phyloP scores from a whole-genome alignment of 2,113 vertebrate genomes.

The Gadus macrocephalus region DNA sequence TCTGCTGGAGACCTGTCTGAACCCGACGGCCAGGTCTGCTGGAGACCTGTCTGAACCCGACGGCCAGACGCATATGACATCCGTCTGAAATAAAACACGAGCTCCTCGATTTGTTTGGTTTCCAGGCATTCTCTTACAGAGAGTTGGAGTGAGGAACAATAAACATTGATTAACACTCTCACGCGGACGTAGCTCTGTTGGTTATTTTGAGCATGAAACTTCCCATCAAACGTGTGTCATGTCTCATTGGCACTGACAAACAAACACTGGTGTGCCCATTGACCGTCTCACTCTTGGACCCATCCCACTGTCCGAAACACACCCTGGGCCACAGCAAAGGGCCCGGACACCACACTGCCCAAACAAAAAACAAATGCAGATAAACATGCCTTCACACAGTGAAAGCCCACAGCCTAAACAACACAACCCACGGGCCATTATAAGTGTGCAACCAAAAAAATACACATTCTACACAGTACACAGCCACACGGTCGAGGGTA shows the following conservation, averaged over 20 bases:
- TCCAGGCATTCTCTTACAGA: no score
- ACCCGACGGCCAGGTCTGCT: no score
- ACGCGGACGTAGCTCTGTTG: no score
- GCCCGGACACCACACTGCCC: slow-evolving; percentile 7
- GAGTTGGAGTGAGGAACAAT: no score
- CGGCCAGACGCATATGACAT: no score
- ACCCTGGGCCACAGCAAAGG: not conserved
- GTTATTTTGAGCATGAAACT: not conserved
- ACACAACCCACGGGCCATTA: slow-evolving; percentile 37
- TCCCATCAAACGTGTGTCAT: slow-evolving; percentile 8
- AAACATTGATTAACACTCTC: no score
- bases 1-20: no score
- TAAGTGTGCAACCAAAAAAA: slow-evolving; percentile 22
- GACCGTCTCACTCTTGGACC: not conserved
- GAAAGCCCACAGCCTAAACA: slow-evolving; percentile 31
- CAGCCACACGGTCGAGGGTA: slow-evolving; percentile 47
- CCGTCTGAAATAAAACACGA: no score
- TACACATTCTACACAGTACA: slow-evolving; percentile 19
- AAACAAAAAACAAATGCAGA: slow-evolving; percentile 25
- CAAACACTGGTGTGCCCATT: slow-evolving; percentile 4
- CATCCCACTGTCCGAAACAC: not conserved
- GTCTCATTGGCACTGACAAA: slow-evolving; percentile 3
- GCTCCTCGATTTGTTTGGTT: no score
- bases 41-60: no score
- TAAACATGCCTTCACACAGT: slow-evolving; percentile 32